Conservation (phyloP, 2,113 vertebrate genomes). For the Mesitornis unicolor region DNA sequence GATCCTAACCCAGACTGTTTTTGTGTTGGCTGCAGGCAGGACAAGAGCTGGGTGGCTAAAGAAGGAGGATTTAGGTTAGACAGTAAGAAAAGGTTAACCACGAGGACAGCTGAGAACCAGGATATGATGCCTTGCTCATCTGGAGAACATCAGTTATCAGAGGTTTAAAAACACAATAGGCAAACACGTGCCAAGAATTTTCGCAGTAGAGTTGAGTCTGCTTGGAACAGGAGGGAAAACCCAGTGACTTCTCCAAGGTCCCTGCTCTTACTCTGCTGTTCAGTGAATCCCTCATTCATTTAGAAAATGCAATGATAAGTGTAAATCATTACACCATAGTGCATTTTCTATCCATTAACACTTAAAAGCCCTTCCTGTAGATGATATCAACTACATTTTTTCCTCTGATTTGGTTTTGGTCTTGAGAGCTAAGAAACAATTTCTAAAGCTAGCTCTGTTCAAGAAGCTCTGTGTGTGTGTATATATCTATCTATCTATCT, state of each 20-base stretch:
- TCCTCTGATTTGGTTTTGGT: not conserved
- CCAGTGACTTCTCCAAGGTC: rapidly evolving
- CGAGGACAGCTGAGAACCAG: not conserved
- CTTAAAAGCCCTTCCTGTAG: not conserved
- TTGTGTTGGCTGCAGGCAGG: not conserved
- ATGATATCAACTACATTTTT: not conserved
- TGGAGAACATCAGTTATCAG: not conserved
- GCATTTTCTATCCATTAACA: not conserved
- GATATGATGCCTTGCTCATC: not conserved
- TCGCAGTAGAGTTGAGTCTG: not conserved
- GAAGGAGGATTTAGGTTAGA: not conserved
- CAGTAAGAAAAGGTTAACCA: not conserved
- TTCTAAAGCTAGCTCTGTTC: not conserved
- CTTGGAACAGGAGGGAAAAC: not conserved
- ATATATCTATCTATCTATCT: no score
- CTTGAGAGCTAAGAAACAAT: not conserved
- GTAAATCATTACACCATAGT: not conserved
- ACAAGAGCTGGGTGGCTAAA: not conserved
- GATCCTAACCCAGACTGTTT: not conserved
- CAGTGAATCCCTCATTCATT: not conserved
- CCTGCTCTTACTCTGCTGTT: not conserved
- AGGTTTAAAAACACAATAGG: not conserved
- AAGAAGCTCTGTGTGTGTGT: not conserved
- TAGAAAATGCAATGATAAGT: not conserved
- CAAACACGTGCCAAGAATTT: not conserved